Percentiles rank a stretch among this genome's conserved stretches.
phyloP scores from a whole-genome alignment of 2,888 invertebrate species.

The Auanema sp. region DNA sequence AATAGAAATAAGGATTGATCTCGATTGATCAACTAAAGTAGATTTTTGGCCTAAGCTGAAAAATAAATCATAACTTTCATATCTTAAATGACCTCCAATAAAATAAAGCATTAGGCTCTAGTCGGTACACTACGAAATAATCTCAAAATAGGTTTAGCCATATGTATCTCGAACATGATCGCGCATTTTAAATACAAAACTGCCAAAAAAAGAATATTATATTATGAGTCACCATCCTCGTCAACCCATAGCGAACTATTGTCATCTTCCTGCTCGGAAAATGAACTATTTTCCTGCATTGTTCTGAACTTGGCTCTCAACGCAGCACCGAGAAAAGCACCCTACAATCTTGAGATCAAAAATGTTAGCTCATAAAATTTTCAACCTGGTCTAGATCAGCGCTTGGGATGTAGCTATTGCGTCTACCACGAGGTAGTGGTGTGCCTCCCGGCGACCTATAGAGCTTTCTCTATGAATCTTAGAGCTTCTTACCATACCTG shows the following conservation, averaged over 20 bases:
- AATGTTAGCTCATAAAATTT: neutral
- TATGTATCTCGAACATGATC: no score
- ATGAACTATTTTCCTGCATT: slow-evolving; percentile 4
- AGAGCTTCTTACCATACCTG: no score
- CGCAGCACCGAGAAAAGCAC: slow-evolving; percentile 2
- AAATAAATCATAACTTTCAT: no score
- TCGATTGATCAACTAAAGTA: no score
- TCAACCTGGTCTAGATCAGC: slow-evolving; percentile 2
- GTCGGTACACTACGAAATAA: no score
- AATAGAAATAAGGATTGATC: no score
- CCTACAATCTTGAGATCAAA: slow-evolving; percentile 2
- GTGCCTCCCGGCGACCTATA: slow-evolving; percentile 9
- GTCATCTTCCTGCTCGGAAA: slow-evolving; percentile 13
- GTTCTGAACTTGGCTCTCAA: slow-evolving; percentile 7
- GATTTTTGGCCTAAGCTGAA: no score
- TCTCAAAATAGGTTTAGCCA: no score
- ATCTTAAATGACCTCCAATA: no score
- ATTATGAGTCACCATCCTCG: slow-evolving; percentile 2
- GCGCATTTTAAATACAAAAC: no score
- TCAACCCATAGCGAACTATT: slow-evolving; percentile 4
- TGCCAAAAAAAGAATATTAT: no score
- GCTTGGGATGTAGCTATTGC: neutral
- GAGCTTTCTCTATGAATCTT: neutral
- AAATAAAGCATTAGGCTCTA: no score
- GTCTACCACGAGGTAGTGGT: slow-evolving; percentile 2